These are phyloP conservation scores for Synergus japonicus DNA, from an alignment of 2,888 invertebrate genomes.

Conservation along the genomic window DNA sequence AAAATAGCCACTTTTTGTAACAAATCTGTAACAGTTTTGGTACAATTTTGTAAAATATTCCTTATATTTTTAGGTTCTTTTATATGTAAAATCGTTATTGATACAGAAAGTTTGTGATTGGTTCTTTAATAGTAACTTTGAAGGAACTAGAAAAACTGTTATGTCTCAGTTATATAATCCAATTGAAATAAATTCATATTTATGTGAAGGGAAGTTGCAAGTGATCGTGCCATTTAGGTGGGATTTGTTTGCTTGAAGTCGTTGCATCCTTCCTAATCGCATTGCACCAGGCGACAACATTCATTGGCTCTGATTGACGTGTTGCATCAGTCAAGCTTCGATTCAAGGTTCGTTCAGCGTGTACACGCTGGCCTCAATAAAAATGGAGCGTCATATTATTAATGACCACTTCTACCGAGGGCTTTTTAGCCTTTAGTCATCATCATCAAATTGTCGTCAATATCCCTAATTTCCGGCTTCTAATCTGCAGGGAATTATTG, in stretches of 20 bases:
- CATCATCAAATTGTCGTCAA: neutral
- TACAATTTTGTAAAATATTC: too few species aligned
- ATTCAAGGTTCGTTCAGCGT: slow-evolving; percentile 67
- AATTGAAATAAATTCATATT: too few species aligned
- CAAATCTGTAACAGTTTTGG: too few species aligned
- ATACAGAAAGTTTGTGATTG: too few species aligned
- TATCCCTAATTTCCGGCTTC: slow-evolving; percentile 17
- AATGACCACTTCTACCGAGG: slow-evolving; percentile 48
- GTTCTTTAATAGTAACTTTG: too few species aligned
- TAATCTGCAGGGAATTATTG: neutral
- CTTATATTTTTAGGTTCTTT: too few species aligned
- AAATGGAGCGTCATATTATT: slow-evolving; percentile 57
- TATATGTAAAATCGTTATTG: too few species aligned
- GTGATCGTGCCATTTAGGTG: neutral
- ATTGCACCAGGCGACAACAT: slow-evolving; percentile 67
- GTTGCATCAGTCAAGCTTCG: slow-evolving; percentile 68
- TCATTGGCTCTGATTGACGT: slow-evolving; percentile 70
- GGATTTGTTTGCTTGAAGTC: slow-evolving; percentile 42
- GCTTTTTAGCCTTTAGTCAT: slow-evolving; percentile 8
- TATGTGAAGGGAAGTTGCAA: neutral
- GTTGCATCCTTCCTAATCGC: slow-evolving; percentile 65
- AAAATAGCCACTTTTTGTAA: too few species aligned
- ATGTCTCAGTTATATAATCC: too few species aligned
- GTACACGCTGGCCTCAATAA: slow-evolving; percentile 64
- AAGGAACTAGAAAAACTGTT: too few species aligned